Base-by-base conservation (phyloP, 2,113 vertebrate species). In the Eleginops maclovinus region DNA sequence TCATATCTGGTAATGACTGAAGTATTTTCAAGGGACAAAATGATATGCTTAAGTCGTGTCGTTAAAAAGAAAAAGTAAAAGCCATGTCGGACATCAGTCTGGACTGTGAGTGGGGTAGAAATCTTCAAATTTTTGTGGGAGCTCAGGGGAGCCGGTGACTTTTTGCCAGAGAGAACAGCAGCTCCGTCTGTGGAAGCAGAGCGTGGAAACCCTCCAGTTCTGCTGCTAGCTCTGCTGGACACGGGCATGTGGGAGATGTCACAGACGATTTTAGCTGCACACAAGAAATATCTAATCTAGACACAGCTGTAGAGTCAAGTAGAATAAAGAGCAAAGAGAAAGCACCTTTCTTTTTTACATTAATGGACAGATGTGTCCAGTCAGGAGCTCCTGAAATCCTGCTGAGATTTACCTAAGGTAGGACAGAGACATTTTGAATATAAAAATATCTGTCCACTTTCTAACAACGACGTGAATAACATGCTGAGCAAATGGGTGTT, bases 151-250 rank as follows among this genome's bases (percentile, higher is more conserved):
- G 56, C 63, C 21, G 0, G 44, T 58, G 81, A 65, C 79, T 79
- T 75, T 68, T 68, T 78, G 79, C 82, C 82, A 87, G 69, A 21
- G 15, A 75, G 75, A 82, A 71, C 73, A 78, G 75, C 81, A 62
- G 79, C 73, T 71, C 61, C 2, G n/a, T 54, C 72, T 79, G 61
- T 58, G 54, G 66, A 59, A 54, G 47, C 62, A 62, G 59, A 63
- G 43, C 69, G 26, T 75, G 84, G 81, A 84, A 72, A 31, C 13
- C 50, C 68, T 87, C 86, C 88, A 87, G 79, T 60, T 24, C 46
- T 61, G 72, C 87, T 87, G 74, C 51, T 12, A 62, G 82, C 74
- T 79, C 75, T 84, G 28, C 61, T 84, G 83, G 78, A 83, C 58
- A 50, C 70, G 41, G 49, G 84, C 85, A 65, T 73, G 85, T 69